These are phyloP conservation scores for Plecotus auritus DNA, from an alignment of 2,113 vertebrate species.

Conservation along the genomic window DNA sequence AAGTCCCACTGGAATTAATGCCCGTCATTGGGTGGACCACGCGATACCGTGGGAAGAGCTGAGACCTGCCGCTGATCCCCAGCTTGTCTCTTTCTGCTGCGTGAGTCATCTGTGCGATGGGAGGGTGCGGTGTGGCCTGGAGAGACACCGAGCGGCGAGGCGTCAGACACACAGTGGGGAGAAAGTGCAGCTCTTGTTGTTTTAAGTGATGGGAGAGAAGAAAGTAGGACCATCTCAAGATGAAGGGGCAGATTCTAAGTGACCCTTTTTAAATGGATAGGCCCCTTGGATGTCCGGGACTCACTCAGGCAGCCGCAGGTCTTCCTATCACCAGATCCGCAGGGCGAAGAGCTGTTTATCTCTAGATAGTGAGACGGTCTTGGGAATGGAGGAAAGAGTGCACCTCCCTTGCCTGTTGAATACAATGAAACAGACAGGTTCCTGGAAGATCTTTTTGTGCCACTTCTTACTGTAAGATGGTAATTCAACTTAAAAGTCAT, in stretches of 20 bases:
- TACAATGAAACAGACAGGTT: neutral
- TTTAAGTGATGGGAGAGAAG: neutral
- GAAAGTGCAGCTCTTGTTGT: neutral
- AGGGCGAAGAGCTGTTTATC: neutral
- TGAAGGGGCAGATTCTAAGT: neutral
- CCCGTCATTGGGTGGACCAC: neutral
- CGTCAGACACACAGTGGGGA: neutral
- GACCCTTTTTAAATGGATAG: neutral
- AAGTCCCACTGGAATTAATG: too few relatives aligned
- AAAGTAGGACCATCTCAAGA: neutral
- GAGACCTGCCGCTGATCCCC: neutral
- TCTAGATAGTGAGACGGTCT: neutral
- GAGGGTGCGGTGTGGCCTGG: rapidly evolving
- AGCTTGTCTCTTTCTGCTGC: rapidly evolving
- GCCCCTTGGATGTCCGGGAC: neutral
- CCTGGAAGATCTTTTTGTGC: neutral
- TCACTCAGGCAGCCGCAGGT: neutral
- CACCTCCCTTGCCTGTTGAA: neutral
- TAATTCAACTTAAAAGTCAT: neutral
- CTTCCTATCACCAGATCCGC: rapidly evolving
- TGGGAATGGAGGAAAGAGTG: neutral
- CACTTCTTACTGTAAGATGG: neutral
- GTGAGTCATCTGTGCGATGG: rapidly evolving
- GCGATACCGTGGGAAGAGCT: rapidly evolving
- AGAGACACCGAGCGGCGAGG: rapidly evolving